These are phyloP conservation scores for Spisula solida DNA, from an alignment of 2,888 invertebrate genomes.

Conservation along the genomic window DNA sequence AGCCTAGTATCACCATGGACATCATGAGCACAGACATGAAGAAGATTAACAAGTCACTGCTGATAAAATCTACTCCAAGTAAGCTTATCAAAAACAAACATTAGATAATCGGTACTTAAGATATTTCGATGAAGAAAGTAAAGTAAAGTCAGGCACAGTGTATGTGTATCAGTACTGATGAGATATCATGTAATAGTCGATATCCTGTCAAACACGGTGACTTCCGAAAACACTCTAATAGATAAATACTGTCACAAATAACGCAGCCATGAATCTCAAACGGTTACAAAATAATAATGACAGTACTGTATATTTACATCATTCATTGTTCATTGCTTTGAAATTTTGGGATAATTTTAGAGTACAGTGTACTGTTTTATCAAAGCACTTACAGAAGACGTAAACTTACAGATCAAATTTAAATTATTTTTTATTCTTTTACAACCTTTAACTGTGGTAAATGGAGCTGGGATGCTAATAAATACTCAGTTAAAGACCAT, in stretches of 20 bases:
- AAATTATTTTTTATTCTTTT: no score
- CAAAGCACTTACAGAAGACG: no score
- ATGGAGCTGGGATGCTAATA: no score
- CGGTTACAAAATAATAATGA: background rate
- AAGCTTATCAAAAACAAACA: conserved; percentile 2
- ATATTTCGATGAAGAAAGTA: background rate
- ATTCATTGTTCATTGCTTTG: no score
- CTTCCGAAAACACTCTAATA: conserved; percentile 53
- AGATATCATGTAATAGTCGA: conserved; percentile 41
- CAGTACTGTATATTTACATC: no score
- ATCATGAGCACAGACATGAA: background rate
- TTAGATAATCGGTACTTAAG: background rate
- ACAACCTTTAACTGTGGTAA: no score
- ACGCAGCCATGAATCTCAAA: background rate
- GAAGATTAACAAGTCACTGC: background rate
- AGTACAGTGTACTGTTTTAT: no score
- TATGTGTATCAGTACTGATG: conserved; percentile 15
- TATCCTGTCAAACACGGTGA: conserved; percentile 46
- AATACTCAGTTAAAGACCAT: no score
- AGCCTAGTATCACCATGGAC: no score
- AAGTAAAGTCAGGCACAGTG: background rate
- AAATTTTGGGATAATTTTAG: no score
- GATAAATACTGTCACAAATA: conserved; percentile 12
- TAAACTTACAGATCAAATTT: no score
- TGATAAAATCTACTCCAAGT: background rate